These are phyloP conservation scores for Kryphioiulus occultus DNA, from an alignment of 2,888 invertebrate genomes.

Conservation along the genomic window DNA sequence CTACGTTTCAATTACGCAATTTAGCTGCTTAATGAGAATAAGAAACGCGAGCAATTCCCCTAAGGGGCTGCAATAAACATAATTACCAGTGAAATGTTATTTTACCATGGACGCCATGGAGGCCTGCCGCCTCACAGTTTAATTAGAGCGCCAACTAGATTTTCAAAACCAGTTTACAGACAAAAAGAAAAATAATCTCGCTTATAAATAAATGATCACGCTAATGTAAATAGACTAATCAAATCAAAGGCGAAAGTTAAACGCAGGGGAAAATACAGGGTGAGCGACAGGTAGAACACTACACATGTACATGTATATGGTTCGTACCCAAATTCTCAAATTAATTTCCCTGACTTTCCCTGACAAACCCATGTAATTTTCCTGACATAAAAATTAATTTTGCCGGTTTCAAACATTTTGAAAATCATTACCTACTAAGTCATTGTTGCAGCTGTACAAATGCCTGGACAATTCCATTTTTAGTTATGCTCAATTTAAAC, in stretches of 20 bases:
- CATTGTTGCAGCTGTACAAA: too few relatives aligned
- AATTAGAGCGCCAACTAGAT: background rate
- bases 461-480: too few relatives aligned
- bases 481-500: too few relatives aligned
- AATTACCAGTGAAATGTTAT: conserved; percentile 20
- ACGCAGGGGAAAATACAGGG: background rate
- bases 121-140: background rate
- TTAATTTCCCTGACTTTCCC: too few relatives aligned
- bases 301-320: too few relatives aligned
- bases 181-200: conserved; percentile 3
- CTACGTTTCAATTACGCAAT: conserved; percentile 19
- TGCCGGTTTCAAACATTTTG: too few relatives aligned
- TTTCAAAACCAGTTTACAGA: background rate
- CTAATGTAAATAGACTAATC: conserved; percentile 2
- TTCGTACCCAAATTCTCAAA: too few relatives aligned
- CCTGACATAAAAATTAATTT: too few relatives aligned
- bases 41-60: conserved; percentile 20
- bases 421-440: too few relatives aligned
- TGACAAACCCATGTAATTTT: too few relatives aligned
- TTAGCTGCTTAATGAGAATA: conserved; percentile 1
- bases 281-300: too few relatives aligned
- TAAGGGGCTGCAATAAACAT: conserved; percentile 14
- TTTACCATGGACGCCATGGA: background rate
- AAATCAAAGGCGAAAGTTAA: conserved; percentile 2
- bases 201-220: conserved; percentile 21